A percentile compares a stretch with the other conserved stretches of the same genome.
Conservation (phyloP, 2,797 vertebrate genomes). For the Gephyroberyx darwinii region DNA sequence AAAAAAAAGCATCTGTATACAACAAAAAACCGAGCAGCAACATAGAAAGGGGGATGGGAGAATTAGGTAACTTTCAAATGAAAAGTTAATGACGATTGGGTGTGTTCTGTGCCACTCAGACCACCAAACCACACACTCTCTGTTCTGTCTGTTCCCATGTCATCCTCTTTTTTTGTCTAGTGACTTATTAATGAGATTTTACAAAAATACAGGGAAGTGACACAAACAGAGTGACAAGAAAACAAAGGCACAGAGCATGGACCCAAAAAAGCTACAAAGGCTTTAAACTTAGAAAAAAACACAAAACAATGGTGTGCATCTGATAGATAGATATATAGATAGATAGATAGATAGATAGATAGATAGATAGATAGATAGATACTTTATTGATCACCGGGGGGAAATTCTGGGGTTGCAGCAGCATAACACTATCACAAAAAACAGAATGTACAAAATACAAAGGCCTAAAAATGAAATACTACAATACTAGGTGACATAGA, state of each 20-base stretch:
- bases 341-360: no score
- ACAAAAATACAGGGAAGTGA: conserved; percentile 1
- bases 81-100: conserved; percentile 10
- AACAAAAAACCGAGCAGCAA: not conserved
- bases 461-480: no score
- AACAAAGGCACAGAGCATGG: not conserved
- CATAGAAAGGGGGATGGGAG: not conserved
- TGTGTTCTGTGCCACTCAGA: not conserved
- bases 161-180: not conserved
- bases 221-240: not conserved
- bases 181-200: not conserved
- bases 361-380: no score
- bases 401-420: no score
- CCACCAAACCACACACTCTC: not conserved
- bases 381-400: no score
- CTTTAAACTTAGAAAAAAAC: not conserved
- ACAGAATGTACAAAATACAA: no score
- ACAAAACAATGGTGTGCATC: conserved; percentile 81
- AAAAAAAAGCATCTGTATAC: no score
- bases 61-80: conserved; percentile 13
- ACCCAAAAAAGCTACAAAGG: not conserved
- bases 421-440: no score
- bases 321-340: conserved; percentile 29
- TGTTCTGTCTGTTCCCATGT: not conserved
- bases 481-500: no score